Evolutionary conservation across 1,140 invertebrate genomes (phyloP).

Genomic region (Drosophila kikkawai): DNA sequence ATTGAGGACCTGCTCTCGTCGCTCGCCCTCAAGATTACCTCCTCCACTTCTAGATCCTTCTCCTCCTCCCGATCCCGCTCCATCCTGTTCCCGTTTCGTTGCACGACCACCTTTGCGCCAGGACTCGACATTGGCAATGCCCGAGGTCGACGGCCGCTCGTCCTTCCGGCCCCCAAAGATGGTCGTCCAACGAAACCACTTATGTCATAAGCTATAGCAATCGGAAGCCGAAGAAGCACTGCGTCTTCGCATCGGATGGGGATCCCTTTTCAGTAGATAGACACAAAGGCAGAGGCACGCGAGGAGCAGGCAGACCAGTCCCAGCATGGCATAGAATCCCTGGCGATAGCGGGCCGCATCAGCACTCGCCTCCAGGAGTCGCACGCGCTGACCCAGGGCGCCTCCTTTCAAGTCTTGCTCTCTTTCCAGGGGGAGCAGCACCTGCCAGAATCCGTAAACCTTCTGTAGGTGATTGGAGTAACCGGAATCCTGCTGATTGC

Average conservation of each 20-base stretch:
- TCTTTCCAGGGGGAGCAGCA: conserved; percentile 61
- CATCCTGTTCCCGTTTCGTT: conserved; percentile 60
- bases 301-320: conserved; percentile 71
- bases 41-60: conserved; percentile 14
- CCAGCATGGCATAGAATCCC: conserved; percentile 80
- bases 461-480: conserved; percentile 69
- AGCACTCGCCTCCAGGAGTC: conserved; percentile 66
- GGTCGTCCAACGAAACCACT: conserved; percentile 81
- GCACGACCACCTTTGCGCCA: conserved; percentile 81
- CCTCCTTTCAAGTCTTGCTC: conserved; percentile 29
- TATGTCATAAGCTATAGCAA: conserved; percentile 82
- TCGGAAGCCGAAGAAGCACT: conserved; percentile 31
- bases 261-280: conserved; percentile 70
- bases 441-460: conserved; percentile 79
- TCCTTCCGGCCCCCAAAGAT: conserved; percentile 64
- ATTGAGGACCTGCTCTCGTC: conserved; percentile 28
- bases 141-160: conserved; percentile 49
- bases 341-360: conserved; percentile 81
- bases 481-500: conserved; percentile 64
- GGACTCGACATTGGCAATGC: conserved; percentile 75
- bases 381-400: conserved; percentile 57
- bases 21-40: conserved; percentile 18
- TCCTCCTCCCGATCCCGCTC: conserved; percentile 12
- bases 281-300: conserved; percentile 75
- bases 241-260: conserved; percentile 39